Evolutionary conservation across 2,113 vertebrate genomes (phyloP).

Genomic region (Rhynchomys soricoides): DNA sequence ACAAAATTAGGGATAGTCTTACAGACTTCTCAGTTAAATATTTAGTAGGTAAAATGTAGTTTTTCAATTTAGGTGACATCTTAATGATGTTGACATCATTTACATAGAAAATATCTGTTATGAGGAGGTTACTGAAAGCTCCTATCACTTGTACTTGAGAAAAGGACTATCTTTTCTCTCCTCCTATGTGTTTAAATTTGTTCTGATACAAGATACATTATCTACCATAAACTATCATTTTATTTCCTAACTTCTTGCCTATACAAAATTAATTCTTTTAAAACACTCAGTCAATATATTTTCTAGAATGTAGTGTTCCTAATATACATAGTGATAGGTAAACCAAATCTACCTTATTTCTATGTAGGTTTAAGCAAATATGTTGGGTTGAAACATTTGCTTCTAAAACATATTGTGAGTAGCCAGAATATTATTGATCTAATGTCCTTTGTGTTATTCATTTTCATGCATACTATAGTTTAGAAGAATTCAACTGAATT

Average conservation of each 20-base stretch:
- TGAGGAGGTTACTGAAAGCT: background rate
- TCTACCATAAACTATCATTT: background rate
- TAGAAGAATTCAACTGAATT: background rate
- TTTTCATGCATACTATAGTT: constrained; percentile 3
- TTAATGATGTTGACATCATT: background rate
- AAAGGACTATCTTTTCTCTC: background rate
- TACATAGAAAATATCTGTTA: background rate
- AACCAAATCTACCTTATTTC: background rate
- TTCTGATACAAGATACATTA: background rate
- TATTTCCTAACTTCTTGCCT: background rate
- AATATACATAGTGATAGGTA: background rate
- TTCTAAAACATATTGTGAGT: background rate
- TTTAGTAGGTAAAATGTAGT: background rate
- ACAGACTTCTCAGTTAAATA: background rate
- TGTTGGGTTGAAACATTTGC: background rate
- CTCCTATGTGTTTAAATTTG: background rate
- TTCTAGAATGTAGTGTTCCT: background rate
- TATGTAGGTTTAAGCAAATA: background rate
- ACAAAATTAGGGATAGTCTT: background rate
- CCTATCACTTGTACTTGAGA: constrained; percentile 6
- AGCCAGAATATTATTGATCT: background rate
- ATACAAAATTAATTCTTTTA: background rate
- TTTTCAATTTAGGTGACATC: constrained; percentile 10
- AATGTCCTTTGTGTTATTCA: background rate
- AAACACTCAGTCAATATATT: constrained; percentile 27